Evolutionary conservation across 53 echinoderm and acorn worm species (phyloP).

Genomic region (Astropecten irregularis): DNA sequence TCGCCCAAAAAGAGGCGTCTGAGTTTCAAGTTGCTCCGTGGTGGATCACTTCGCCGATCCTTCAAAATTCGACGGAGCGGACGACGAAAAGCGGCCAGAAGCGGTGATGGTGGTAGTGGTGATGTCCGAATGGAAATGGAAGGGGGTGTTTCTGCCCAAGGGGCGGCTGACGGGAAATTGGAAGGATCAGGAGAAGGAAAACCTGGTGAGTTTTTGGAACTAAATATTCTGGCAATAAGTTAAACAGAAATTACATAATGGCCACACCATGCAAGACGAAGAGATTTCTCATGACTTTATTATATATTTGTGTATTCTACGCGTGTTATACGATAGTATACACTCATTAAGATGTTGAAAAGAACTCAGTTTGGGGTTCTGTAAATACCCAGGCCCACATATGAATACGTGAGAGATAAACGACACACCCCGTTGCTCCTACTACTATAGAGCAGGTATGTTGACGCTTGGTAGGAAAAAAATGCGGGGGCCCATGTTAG

Average conservation of each 20-base stretch:
- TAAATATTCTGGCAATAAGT: neutral
- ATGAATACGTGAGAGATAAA: no score
- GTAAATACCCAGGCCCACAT: no score
- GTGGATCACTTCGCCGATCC: slow-evolving; percentile 80
- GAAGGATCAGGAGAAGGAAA: slow-evolving; percentile 41
- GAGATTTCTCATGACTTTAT: no score
- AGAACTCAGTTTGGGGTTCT: no score
- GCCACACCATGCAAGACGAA: no score
- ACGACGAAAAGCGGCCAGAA: slow-evolving; percentile 32
- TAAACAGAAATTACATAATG: neutral
- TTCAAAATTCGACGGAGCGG: slow-evolving; percentile 64
- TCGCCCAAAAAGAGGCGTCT: slow-evolving; percentile 83
- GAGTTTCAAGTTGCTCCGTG: slow-evolving; percentile 85
- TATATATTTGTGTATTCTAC: no score
- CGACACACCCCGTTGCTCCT: no score
- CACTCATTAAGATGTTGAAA: no score
- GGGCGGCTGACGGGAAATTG: neutral
- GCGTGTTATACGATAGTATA: no score
- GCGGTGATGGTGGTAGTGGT: slow-evolving; percentile 14
- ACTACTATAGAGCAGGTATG: no score
- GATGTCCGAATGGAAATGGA: slow-evolving; percentile 58
- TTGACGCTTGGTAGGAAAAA: no score
- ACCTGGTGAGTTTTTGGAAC: slow-evolving; percentile 53
- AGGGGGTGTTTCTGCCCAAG: slow-evolving; percentile 33
- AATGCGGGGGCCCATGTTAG: no score